Evolutionary conservation across 2,888 invertebrate genomes (phyloP), one percentile per base, ranked within the genome.

Genomic region (Siphlonurus alternatus): DNA sequence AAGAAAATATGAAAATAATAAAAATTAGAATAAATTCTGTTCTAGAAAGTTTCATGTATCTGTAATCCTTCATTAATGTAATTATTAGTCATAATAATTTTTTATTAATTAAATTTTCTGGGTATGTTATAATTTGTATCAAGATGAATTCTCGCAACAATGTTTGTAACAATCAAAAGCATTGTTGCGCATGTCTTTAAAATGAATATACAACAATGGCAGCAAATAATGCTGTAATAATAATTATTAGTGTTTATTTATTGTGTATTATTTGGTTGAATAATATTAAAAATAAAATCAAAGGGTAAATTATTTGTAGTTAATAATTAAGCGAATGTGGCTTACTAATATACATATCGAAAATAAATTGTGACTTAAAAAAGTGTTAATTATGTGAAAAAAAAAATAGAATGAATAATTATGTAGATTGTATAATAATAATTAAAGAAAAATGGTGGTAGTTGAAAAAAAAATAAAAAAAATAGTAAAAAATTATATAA

Each of bases 301-400:
- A 38, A 56, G 56, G 56, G 56, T 56, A 56, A n/a, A 56, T 38
- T 15, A 10, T 38, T 56, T 20, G 15, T 38, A 38, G 38, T 38
- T 18, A n/a, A 7, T 20, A 56, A 56, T n/a, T 56, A 56, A 56
- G 56, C 56, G n/a, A 56, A 56, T 56, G 56, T 56, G 56, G 56
- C 56, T 56, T 56, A 56, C 7, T 56, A 22, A 56, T 56, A 56
- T 20, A 56, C 20, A 56, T 56, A 56, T 10, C 7, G 7, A 18
- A 20, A 56, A 56, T 18, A 56, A n/a, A n/a, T 56, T 56, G 56
- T 56, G 56, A 56, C 56, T 56, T 56, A 56, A 51, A 51, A 51
- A n/a, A n/a, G n/a, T n/a, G n/a, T 15, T 38, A 38, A 38, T 5
- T 10, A 38, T 38, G 38, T 10, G 15, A 38, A 38, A 38, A 38